A percentile compares a stretch with the other conserved stretches of the same genome.
Evolutionary conservation across 2,888 invertebrate genomes (phyloP).

Genomic region (Platerodrilus igneus): DNA sequence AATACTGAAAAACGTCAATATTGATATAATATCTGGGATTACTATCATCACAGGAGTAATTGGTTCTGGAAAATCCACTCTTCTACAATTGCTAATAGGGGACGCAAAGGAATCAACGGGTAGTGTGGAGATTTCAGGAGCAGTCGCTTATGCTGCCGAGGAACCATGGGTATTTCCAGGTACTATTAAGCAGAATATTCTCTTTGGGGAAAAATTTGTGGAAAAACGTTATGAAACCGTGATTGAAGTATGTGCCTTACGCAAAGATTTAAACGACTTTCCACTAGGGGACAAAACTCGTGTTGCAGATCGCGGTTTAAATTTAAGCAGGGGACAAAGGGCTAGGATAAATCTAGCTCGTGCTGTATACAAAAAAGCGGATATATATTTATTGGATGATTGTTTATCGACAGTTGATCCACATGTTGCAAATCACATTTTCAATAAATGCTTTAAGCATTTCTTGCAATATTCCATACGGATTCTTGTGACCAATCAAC

Average conservation of each 20-base stretch:
- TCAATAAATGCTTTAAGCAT: conserved; percentile 63
- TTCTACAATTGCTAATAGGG: conserved; percentile 55
- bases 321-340: conserved; percentile 73
- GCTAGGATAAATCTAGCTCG: conserved; percentile 72
- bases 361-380: conserved; percentile 66
- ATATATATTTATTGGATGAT: conserved; percentile 72
- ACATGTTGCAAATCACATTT: conserved; percentile 64
- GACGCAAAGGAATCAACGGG: conserved; percentile 66
- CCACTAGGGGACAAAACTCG: conserved; percentile 67
- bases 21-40: conserved; percentile 43
- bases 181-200: conserved; percentile 68
- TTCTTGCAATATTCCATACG: conserved; percentile 53
- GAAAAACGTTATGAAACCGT: conserved; percentile 54
- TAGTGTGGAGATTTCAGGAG: conserved; percentile 59
- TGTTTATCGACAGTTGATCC: conserved; percentile 74
- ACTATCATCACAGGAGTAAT: conserved; percentile 57
- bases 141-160: conserved; percentile 53
- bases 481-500: conserved; percentile 62
- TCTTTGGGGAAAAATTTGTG: conserved; percentile 62
- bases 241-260: conserved; percentile 57
- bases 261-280: conserved; percentile 64
- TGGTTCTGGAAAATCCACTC: conserved; percentile 57
- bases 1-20: conserved; percentile 43
- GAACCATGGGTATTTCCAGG: conserved; percentile 56
- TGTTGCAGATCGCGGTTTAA: conserved; percentile 73